Evolutionary conservation across 37 sponge, comb jelly and placozoan genomes (phyloP), one percentile per base, ranked within the genome.

Genomic region (Tethya wilhelma): DNA sequence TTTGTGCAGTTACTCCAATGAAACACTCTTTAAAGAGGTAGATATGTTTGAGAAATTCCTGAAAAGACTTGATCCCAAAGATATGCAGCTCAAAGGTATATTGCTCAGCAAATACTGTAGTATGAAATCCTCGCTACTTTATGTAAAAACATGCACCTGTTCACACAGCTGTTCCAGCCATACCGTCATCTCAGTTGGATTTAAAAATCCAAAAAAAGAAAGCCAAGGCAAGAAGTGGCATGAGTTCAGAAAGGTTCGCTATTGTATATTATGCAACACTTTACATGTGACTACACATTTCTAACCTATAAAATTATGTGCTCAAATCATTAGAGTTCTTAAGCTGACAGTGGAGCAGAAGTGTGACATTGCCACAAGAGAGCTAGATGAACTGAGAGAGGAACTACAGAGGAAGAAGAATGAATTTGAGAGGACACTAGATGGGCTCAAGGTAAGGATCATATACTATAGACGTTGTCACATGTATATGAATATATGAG

Each of bases 331-430:
- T n/a, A n/a, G n/a, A n/a, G n/a, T 89, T n/a, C 71, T 91, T 69
- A 81, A 80, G 69, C 69, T 98, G 58, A 96, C 86, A 32, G 74
- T 92, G 45, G 99, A 93, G 43, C 99, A 98, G 89, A 98, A 98
- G 70, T 96, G 94, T 84, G 96, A 98, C 74, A 94, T 98, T 44
- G 99, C 99, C 31, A 87, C 92, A 23, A 68, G 94, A 67, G 99
- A 98, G 79, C 71, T 96, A 33, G 96, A 98, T 26, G 96, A 93
- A 57, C 64, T 98, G 66, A 75, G 81, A 29, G 94, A 91, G 56
- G 93, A 98, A 28, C 77, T 89, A 40, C 87, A 89, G 60, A 96
- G 83, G 59, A 82, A 78, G 66, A 74, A 80, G 38, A 90, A 93
- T 31, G 94, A 91, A 56, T 65, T 63, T 31, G 96, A 96, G 81